Base-by-base conservation (phyloP, 30 jellyfish, hydroid and myxozoan species). In the Aurelia aurita region DNA sequence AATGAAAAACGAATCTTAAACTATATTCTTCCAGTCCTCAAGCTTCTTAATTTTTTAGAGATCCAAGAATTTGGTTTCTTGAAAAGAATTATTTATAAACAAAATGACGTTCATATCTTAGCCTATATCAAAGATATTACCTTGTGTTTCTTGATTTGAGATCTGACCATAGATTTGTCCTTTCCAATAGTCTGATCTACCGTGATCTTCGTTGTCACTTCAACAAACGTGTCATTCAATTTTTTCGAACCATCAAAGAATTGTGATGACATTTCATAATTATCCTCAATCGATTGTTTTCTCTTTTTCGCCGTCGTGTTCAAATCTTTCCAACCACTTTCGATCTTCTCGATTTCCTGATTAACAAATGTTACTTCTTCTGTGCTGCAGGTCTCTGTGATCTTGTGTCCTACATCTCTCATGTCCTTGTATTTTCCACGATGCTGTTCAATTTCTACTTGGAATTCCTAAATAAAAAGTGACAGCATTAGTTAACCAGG, bases 61-160 rank as follows among this genome's bases (percentile, higher is more conserved):
- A n/a, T n/a, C n/a, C n/a, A n/a, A n/a, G n/a, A n/a, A n/a, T n/a
- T n/a, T n/a, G n/a, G n/a, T n/a, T n/a, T n/a, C n/a, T n/a, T n/a
- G n/a, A n/a, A n/a, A n/a, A n/a, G n/a, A n/a, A n/a, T n/a, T n/a
- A n/a, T n/a, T n/a, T n/a, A n/a, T n/a, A n/a, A n/a, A n/a, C n/a
- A n/a, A n/a, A n/a, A n/a, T n/a, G n/a, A n/a, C n/a, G n/a, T n/a
- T n/a, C n/a, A n/a, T n/a, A 7, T 8, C 51, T 39, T 39, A 39
- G 7, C 51, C 51, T 15, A 26, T 46, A 21, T 10, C 4, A 15
- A 22, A 47, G 2, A 25, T 5, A 39, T 29, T 66, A 64, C 99
- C 96, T 85, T 89, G 96, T 94, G 99, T 29, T 79, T 94, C 79
- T 74, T 84, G 75, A 94, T 83, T 51, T 94, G 99, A 12, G 96